These are phyloP conservation scores for Platysteira castanea DNA, from an alignment of 2,113 vertebrate genomes.

Conservation along the genomic window DNA sequence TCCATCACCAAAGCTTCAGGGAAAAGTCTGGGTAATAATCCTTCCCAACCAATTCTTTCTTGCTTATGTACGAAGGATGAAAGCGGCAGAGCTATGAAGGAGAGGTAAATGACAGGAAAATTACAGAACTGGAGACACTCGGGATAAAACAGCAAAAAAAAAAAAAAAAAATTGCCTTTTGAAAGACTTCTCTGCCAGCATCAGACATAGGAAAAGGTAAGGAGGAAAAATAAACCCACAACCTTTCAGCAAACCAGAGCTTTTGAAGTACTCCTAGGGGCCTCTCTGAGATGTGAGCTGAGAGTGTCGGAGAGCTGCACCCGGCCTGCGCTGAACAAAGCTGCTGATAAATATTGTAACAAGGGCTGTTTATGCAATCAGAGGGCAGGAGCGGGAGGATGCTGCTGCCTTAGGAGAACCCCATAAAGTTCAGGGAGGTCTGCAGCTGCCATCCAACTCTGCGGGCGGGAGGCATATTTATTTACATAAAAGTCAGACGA, in stretches of 20 bases:
- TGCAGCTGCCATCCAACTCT: neutral
- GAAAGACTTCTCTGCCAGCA: neutral
- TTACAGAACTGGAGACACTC: neutral
- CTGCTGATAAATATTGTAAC: neutral
- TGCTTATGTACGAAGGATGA: neutral
- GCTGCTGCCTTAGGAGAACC: neutral
- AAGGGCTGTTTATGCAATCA: neutral
- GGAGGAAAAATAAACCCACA: neutral
- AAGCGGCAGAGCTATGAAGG: neutral
- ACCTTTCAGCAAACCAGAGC: neutral
- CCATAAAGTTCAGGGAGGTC: neutral
- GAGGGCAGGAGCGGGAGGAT: neutral
- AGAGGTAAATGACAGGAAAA: neutral
- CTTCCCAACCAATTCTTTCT: neutral
- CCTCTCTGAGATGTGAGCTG: neutral
- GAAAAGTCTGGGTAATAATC: neutral
- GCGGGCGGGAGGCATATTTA: neutral
- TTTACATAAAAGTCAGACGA: slow-evolving; percentile 52
- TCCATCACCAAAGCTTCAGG: neutral
- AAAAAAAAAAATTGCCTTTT: neutral
- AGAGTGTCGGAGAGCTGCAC: neutral
- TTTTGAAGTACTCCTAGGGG: neutral
- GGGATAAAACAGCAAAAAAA: neutral
- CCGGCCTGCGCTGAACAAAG: neutral
- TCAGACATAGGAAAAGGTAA: neutral